phyloP scores from a whole-genome alignment of 2,797 vertebrate genomes.

The Schizothorax lantsangensis region DNA sequence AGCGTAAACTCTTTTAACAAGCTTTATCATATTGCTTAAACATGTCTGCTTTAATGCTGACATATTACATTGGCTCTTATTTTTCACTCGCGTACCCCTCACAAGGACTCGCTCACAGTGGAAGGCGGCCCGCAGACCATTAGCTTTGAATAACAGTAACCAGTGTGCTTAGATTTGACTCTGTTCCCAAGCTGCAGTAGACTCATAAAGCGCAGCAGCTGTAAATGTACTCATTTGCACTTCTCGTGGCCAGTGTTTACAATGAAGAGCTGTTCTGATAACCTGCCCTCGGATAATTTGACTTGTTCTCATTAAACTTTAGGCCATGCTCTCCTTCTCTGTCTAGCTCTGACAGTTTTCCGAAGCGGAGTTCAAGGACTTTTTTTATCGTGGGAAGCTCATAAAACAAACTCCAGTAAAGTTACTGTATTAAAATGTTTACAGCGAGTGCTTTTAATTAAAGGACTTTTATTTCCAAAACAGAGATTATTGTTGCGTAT shows the following conservation, averaged over 20 bases:
- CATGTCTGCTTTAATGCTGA: constrained; percentile 64
- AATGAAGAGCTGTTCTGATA: constrained; percentile 73
- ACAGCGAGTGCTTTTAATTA: constrained; percentile 68
- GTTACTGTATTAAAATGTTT: constrained; percentile 72
- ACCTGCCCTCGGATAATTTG: constrained; percentile 70
- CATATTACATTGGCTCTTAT: constrained; percentile 50
- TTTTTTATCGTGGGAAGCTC: constrained; percentile 70
- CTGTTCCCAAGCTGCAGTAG: constrained; percentile 67
- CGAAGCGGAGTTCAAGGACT: constrained; percentile 54
- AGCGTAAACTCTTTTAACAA: constrained; percentile 71
- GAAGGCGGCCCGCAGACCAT: constrained; percentile 42
- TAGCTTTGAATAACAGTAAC: constrained; percentile 67
- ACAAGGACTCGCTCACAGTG: constrained; percentile 17
- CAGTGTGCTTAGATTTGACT: constrained; percentile 66
- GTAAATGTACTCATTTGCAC: constrained; percentile 73
- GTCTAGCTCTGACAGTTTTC: constrained; percentile 62
- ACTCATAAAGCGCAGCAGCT: constrained; percentile 74
- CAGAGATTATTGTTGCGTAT: constrained; percentile 61
- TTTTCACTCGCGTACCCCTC: constrained; percentile 60
- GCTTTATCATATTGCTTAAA: constrained; percentile 65
- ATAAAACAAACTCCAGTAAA: constrained; percentile 70
- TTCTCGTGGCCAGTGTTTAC: constrained; percentile 68
- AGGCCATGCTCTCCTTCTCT: constrained; percentile 38
- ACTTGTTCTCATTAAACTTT: constrained; percentile 70
- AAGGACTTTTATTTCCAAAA: constrained; percentile 68